Conservation (phyloP, 1,140 invertebrate species). For the Aphelenchoides besseyi region DNA sequence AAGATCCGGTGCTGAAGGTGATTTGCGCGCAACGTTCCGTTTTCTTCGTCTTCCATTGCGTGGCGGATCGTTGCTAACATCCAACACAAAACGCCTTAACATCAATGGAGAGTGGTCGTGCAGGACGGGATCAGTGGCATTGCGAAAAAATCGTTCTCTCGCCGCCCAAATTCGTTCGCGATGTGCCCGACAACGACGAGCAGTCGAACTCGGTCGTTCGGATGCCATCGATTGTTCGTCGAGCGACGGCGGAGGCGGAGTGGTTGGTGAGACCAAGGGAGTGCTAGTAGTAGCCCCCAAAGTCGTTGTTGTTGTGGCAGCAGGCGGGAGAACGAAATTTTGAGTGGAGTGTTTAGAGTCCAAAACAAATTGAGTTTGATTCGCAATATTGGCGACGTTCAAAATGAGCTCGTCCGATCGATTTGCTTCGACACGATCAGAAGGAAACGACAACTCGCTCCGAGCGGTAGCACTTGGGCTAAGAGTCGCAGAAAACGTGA, state of each 20-base stretch:
- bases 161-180: slow-evolving; percentile 23
- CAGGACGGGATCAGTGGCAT: slow-evolving; percentile 29
- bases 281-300: background rate
- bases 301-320: background rate
- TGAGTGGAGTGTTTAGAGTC: no score
- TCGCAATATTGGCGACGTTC: background rate
- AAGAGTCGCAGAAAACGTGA: background rate
- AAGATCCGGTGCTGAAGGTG: background rate
- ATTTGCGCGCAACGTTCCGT: background rate
- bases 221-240: background rate
- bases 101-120: slow-evolving; percentile 27
- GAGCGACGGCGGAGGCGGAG: background rate
- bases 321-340: background rate
- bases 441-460: background rate
- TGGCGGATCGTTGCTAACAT: slow-evolving; percentile 26
- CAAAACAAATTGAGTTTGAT: background rate
- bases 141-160: slow-evolving; percentile 15
- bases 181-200: background rate
- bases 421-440: background rate
- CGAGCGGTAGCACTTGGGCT: background rate
- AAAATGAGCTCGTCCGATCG: background rate
- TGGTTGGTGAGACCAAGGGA: background rate
- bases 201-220: background rate
- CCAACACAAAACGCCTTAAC: slow-evolving; percentile 35
- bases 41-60: background rate